Evolutionary conservation across 1,140 invertebrate species (phyloP), one percentile per base, ranked within the genome.

Genomic region (Pararge aegeria): DNA sequence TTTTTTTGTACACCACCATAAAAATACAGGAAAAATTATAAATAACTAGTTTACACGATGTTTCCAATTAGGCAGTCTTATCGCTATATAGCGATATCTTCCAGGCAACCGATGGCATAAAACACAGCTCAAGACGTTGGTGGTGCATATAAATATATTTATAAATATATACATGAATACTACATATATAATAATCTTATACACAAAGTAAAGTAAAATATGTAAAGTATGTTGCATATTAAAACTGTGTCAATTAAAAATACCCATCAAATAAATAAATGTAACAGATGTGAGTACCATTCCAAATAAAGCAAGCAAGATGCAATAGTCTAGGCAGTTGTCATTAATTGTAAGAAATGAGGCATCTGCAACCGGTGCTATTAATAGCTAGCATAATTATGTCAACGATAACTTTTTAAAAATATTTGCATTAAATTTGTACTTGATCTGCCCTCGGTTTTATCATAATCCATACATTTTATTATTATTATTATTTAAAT

Each of bases 321-420:
- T 60, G 50, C 19, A 60, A 60, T 13, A 53, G 30, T 12, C 30
- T 34, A 18, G 38, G 51, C 63, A 65, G 57, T 34, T 60, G 63
- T 20, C 15, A 44, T 52, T 52, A 29, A 44, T 60, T 60, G 51
- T 34, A 30, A 15, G 13, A 40, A 24, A 38, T 27, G 12, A 15
- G 38, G 42, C 34, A 55, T 55, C 52, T 46, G 55, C 30, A 48
- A 37, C 40, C 42, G 57, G 44, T 34, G 54, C 44, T 46, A 24
- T 20, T 20, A 21, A 46, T 46, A 3, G 20, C 5, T 30, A 30
- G 29, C 4, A 30, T 30, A 30, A 30, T 30, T 30, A 5, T 7
- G 29, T 10, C 29, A 30, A 10, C 10, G 9, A 4, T 30, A 1
- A 30, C 10, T 30, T 10, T 1, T 5, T 7, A 30, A 30, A 5